Evolutionary conservation across 2,888 invertebrate genomes (phyloP).

Genomic region (Trissonchulus latispiculum): DNA sequence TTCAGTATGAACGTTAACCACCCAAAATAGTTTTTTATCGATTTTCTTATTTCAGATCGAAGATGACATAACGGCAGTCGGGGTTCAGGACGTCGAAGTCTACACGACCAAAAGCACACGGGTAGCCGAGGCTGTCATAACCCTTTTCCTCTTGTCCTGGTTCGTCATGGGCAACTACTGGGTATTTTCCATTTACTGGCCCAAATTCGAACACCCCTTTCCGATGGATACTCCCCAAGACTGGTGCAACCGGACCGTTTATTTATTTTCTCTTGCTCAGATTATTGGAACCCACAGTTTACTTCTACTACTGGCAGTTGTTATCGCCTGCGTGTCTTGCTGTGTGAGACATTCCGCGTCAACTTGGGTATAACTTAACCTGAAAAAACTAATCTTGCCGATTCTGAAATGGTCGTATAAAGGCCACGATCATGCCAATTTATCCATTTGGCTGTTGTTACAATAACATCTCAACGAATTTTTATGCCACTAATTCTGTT

Average conservation of each 20-base stretch:
- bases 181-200: background rate
- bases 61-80: background rate
- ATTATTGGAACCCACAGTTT: background rate
- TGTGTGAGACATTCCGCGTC: background rate
- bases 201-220: background rate
- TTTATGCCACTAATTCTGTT: too few relatives aligned
- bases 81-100: background rate
- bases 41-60: background rate
- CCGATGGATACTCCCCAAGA: background rate
- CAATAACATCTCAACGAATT: too few relatives aligned
- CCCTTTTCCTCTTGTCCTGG: background rate
- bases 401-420: too few relatives aligned
- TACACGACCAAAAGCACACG: background rate
- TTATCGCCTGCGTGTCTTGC: background rate
- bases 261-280: background rate
- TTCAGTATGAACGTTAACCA: too few relatives aligned
- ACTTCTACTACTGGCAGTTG: background rate
- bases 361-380: background rate
- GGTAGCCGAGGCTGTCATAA: background rate
- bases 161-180: background rate
- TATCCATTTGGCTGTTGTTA: too few relatives aligned
- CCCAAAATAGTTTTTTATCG: too few relatives aligned
- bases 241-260: background rate
- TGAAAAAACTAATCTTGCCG: too few relatives aligned
- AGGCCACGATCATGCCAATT: too few relatives aligned